Percentiles rank a stretch among this genome's conserved stretches.
These are phyloP conservation scores for Diplolepis rosae DNA, from an alignment of 2,888 invertebrate species.

Conservation along the genomic window DNA sequence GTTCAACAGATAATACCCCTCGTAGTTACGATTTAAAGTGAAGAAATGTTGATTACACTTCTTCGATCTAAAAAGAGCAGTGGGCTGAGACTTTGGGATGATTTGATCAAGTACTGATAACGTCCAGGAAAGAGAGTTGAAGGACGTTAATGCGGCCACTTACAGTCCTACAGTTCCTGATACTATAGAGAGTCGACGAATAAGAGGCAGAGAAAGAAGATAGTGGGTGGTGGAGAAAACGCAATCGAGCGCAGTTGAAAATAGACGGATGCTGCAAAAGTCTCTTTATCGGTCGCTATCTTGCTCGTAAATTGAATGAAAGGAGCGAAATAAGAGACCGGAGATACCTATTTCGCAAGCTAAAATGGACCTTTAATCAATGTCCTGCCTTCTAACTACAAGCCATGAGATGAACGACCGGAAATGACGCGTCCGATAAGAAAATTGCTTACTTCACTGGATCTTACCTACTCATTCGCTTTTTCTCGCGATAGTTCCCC, in stretches of 20 bases:
- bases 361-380: constrained; percentile 69
- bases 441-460: constrained; percentile 65
- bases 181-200: not conserved
- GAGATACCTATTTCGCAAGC: constrained; percentile 61
- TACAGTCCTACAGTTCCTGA: too few species aligned
- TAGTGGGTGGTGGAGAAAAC: constrained; percentile 39
- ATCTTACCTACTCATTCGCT: constrained; percentile 33
- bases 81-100: constrained; percentile 36
- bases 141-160: constrained; percentile 48
- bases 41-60: constrained; percentile 17
- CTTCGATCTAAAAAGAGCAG: not conserved
- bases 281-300: constrained; percentile 59
- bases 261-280: constrained; percentile 45
- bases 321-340: constrained; percentile 62
- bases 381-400: constrained; percentile 64
- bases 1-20: not conserved
- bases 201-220: constrained; percentile 15
- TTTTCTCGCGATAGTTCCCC: constrained; percentile 31
- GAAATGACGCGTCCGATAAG: constrained; percentile 70
- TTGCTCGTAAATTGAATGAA: constrained; percentile 71
- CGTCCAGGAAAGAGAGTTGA: constrained; percentile 44
- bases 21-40: not conserved
- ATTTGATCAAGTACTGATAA: constrained; percentile 65
- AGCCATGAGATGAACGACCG: constrained; percentile 70
- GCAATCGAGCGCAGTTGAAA: constrained; percentile 45